A percentile compares a stretch with the other conserved stretches of the same genome.
These are phyloP conservation scores for Erannis defoliaria DNA, from an alignment of 2,888 invertebrate genomes.

Conservation along the genomic window DNA sequence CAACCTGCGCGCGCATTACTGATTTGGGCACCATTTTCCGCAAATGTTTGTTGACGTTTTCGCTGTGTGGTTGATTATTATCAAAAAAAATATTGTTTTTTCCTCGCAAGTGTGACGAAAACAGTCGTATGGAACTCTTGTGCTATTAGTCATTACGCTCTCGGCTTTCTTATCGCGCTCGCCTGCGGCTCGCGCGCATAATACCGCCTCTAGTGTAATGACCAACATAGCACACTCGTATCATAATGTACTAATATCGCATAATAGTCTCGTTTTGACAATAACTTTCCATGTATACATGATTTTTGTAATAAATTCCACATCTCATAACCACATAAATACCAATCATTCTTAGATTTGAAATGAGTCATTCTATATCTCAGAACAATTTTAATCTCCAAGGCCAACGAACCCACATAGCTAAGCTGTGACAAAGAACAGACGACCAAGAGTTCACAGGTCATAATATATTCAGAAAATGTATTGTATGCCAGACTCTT, in stretches of 20 bases:
- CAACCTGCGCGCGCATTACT: too few species aligned
- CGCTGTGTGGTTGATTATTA: too few species aligned
- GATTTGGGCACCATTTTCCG: too few species aligned
- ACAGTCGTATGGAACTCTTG: too few species aligned
- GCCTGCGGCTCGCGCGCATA: too few species aligned
- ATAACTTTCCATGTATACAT: constrained; percentile 1
- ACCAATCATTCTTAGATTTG: constrained; percentile 42
- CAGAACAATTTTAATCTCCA: constrained; percentile 44
- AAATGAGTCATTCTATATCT: constrained; percentile 45
- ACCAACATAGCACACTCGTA: neutral
- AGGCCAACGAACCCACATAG: constrained; percentile 57
- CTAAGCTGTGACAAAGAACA: constrained; percentile 55
- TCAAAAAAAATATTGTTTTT: too few species aligned
- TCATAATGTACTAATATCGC: neutral
- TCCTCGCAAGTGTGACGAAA: too few species aligned
- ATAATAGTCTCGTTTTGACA: neutral
- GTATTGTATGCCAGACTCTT: constrained; percentile 63
- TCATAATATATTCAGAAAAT: constrained; percentile 83
- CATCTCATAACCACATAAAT: constrained; percentile 28
- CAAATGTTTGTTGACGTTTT: too few species aligned
- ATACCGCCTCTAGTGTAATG: too few species aligned
- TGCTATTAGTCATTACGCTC: too few species aligned
- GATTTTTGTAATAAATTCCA: constrained; percentile 30
- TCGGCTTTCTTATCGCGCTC: too few species aligned
- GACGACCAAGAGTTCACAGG: constrained; percentile 64